These are phyloP conservation scores for Rhodeus uyekii DNA, from an alignment of 2,797 vertebrate genomes.

Conservation along the genomic window DNA sequence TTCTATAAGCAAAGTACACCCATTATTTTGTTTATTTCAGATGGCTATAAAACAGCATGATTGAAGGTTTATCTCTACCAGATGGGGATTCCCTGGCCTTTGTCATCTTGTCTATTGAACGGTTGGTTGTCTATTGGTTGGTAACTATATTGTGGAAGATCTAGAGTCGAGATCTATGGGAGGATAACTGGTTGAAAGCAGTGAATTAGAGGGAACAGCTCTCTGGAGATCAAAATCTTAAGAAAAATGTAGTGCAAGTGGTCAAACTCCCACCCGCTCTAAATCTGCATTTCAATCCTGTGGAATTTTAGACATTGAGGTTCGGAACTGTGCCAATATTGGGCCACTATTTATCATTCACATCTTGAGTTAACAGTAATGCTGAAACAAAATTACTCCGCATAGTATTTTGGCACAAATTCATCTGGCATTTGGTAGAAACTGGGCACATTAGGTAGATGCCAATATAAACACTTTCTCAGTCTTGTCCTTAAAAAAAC, in stretches of 20 bases:
- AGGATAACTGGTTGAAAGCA: background rate
- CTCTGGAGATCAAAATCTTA: background rate
- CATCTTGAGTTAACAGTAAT: background rate
- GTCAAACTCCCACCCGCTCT: background rate
- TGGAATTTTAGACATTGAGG: background rate
- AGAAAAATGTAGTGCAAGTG: background rate
- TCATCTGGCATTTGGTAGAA: background rate
- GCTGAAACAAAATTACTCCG: background rate
- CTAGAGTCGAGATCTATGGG: background rate
- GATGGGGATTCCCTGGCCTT: background rate
- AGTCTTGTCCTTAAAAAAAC: background rate
- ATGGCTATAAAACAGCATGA: background rate
- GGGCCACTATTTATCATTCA: background rate
- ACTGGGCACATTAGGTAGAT: background rate
- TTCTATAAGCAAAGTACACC: background rate
- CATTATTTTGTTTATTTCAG: background rate
- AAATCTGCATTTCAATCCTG: background rate
- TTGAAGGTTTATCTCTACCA: background rate
- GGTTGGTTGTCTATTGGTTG: too few relatives aligned
- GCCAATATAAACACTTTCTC: background rate
- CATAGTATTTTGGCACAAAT: slow-evolving; percentile 1
- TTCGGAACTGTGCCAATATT: slow-evolving; percentile 1
- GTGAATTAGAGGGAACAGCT: background rate
- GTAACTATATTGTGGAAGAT: slow-evolving; percentile 8
- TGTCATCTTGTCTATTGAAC: background rate